These are phyloP conservation scores for Madoqua kirkii DNA, from an alignment of 2,113 vertebrate species.

Conservation along the genomic window DNA sequence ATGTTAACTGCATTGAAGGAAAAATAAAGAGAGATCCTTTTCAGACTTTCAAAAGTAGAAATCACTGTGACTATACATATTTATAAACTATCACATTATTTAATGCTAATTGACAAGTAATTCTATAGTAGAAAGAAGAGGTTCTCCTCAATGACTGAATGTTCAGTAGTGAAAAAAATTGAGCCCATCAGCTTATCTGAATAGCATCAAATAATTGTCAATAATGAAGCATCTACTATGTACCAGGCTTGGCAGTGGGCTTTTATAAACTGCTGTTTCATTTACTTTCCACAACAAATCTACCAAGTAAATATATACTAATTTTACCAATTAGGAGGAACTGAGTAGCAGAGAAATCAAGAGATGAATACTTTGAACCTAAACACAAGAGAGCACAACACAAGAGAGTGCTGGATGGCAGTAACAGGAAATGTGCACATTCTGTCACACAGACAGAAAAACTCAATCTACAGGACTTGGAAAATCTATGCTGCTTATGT, in stretches of 20 bases:
- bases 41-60: background rate
- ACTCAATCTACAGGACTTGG: background rate
- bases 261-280: background rate
- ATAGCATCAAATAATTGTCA: background rate
- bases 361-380: background rate
- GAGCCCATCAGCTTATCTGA: background rate
- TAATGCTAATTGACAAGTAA: background rate
- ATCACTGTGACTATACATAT: background rate
- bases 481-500: background rate
- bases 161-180: background rate
- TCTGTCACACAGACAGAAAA: background rate
- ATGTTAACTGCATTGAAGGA: background rate
- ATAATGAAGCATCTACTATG: background rate
- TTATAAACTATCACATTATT: background rate
- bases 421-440: background rate
- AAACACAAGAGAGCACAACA: background rate
- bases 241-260: background rate
- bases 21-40: background rate
- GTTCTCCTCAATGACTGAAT: background rate
- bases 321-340: constrained; percentile 31
- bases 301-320: background rate
- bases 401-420: background rate
- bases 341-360: background rate
- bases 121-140: background rate
- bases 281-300: background rate